Conservation (phyloP, 2,888 invertebrate genomes). For the Ophion obscuratus region DNA sequence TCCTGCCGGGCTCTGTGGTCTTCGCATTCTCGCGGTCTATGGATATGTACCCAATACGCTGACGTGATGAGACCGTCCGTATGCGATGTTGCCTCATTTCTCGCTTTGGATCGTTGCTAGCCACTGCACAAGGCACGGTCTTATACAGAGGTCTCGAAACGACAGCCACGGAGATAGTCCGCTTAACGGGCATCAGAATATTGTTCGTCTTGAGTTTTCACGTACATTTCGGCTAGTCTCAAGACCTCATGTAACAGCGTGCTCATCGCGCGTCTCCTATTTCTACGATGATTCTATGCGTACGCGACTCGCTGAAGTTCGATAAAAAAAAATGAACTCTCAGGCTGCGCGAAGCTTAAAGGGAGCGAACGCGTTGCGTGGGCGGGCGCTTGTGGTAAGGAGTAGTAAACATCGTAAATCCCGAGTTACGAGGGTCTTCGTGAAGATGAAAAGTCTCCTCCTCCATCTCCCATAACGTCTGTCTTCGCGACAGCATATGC, state of each 20-base stretch:
- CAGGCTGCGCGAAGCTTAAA: background rate
- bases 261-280: no score
- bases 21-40: background rate
- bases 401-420: conserved; percentile 52
- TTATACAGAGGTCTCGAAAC: no score
- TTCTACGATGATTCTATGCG: no score
- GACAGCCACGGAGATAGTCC: no score
- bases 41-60: conserved; percentile 1
- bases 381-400: conserved; percentile 34
- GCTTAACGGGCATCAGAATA: no score
- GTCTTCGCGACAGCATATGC: conserved; percentile 27
- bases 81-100: background rate
- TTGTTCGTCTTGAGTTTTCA: no score
- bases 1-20: background rate
- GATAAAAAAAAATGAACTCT: no score
- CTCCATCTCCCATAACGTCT: background rate
- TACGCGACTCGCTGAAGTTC: no score
- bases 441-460: conserved; percentile 27
- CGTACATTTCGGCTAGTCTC: no score
- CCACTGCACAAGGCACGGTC: background rate
- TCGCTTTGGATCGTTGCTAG: background rate
- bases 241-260: no score
- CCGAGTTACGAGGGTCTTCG: conserved; percentile 45
- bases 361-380: conserved; percentile 15
- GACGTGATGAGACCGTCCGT: background rate